A percentile compares a stretch with the other conserved stretches of the same genome.
phyloP scores from a whole-genome alignment of 2,113 vertebrate genomes.

The Motacilla alba region DNA sequence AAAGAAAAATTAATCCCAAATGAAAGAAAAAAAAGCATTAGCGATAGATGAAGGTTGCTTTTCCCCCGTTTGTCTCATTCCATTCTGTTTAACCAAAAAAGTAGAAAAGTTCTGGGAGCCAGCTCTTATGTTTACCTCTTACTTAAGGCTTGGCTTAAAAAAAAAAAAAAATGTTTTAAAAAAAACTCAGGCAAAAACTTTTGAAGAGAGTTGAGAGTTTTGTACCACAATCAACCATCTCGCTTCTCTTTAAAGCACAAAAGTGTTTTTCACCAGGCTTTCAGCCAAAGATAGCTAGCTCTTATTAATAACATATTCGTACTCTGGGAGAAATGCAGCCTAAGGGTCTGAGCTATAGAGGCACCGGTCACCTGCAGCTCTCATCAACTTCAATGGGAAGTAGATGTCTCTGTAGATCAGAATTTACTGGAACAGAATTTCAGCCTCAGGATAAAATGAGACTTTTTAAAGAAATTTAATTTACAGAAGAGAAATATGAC shows the following conservation, averaged over 20 bases:
- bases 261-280: neutral
- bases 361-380: constrained; percentile 23
- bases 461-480: constrained; percentile 31
- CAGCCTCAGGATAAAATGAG: constrained; percentile 38
- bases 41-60: neutral
- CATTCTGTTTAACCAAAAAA: neutral
- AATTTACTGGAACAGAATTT: constrained; percentile 50
- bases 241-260: neutral
- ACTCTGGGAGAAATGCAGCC: constrained; percentile 34
- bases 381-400: constrained; percentile 43
- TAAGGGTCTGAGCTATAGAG: constrained; percentile 30
- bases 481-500: constrained; percentile 23
- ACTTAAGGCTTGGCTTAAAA: neutral
- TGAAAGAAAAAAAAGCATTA: neutral
- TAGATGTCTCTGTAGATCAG: constrained; percentile 43
- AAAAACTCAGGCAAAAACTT: neutral
- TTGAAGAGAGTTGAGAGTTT: neutral
- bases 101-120: neutral
- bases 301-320: constrained; percentile 2
- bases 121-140: neutral
- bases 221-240: neutral
- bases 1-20: constrained; percentile 6
- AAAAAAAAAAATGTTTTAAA: neutral
- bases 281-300: neutral
- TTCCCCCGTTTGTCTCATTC: neutral